Conservation (phyloP, 2,888 invertebrate genomes). For the Cephus pygmeus region DNA sequence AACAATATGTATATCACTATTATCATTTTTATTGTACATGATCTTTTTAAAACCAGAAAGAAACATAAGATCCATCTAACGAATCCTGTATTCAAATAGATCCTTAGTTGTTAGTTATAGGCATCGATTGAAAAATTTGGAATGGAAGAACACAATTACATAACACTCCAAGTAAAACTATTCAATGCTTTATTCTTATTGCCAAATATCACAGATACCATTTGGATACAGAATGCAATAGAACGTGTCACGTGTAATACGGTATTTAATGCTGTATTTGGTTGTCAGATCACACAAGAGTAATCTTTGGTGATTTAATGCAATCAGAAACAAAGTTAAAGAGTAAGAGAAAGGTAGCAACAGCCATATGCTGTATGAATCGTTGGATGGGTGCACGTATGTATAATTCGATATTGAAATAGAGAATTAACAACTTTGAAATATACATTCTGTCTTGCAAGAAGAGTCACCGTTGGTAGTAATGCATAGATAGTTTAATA, state of each 20-base stretch:
- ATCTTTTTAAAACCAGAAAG: background rate
- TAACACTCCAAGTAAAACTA: constrained; percentile 8
- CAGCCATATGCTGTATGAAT: background rate
- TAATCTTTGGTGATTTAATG: constrained; percentile 42
- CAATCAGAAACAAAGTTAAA: background rate
- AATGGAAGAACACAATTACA: constrained; percentile 16
- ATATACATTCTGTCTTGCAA: constrained; percentile 35
- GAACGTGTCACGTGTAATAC: constrained; percentile 23
- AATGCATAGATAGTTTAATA: constrained; percentile 12
- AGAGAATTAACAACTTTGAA: constrained; percentile 34
- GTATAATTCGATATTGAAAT: constrained; percentile 22
- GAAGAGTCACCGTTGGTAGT: constrained; percentile 21
- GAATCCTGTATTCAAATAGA: constrained; percentile 41
- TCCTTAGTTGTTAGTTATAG: background rate
- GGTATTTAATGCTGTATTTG: constrained; percentile 35
- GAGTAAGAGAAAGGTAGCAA: background rate
- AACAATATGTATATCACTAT: background rate
- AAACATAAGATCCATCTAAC: constrained; percentile 14
- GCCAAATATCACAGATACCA: constrained; percentile 40
- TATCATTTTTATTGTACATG: background rate
- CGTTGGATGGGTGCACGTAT: constrained; percentile 20
- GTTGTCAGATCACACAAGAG: constrained; percentile 32
- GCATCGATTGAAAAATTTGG: constrained; percentile 2
- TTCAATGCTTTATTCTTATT: constrained; percentile 31
- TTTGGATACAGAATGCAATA: constrained; percentile 48